Evolutionary conservation across 2,888 invertebrate species (phyloP), one percentile per base, ranked within the genome.

Genomic region (Hydrotaea diabolus): DNA sequence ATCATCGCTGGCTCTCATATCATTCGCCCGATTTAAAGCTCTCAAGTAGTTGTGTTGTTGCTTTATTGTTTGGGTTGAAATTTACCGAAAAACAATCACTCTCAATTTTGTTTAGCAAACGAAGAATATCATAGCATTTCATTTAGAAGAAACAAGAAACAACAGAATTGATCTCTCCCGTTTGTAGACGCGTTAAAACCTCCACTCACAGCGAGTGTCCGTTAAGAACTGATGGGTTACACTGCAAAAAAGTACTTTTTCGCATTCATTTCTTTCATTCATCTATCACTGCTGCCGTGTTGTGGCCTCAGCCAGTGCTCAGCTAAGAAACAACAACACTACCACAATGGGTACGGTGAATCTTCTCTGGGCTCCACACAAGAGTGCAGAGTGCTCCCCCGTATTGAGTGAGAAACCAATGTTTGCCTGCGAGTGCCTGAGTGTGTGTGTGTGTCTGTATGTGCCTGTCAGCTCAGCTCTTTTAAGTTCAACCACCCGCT

Each of bases 401-500:
- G 9, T 8, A 39, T 11, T 39, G 49, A 49, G 49, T 49, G n/a
- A 49, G n/a, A 49, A 62, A 39, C n/a, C n/a, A 26, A 1, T 59
- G 59, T 1, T 26, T 26, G 59, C 1, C 26, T 23, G 59, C 11
- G 15, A 21, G 11, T 15, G 26, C 26, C 0, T 26, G 11, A 7
- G 59, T 26, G 59, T 15, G 59, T 11, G 62, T 31, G n/a, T 62
- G n/a, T 23, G 9, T 62, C 31, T 23, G 31, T 26, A 11, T 11
- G 4, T 39, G 59, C 5, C 26, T 13, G 26, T 15, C 26, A 13
- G 4, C 13, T 2, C 23, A 26, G 26, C 62, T 62, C 62, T 62
- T 62, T 62, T 36, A 23, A 77, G 83, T 83, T 83, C 80, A 83
- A 80, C 77, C 83, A 83, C 83, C 83, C 83, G 83, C 62, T 62